Conservation (phyloP, 2,113 vertebrate species). For the Phalacrocorax carbo region DNA sequence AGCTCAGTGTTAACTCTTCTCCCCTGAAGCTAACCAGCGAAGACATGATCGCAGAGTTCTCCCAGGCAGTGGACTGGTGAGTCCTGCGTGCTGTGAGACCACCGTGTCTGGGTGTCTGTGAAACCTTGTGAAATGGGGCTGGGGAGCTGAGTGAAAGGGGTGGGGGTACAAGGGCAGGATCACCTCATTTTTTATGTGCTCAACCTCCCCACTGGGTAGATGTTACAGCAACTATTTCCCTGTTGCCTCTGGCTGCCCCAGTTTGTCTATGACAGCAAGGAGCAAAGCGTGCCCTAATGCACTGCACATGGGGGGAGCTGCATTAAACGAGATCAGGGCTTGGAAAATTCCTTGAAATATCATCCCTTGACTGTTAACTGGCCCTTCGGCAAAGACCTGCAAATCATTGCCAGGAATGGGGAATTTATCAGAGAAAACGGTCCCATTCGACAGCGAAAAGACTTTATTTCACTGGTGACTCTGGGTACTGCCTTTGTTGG, state of each 20-base stretch:
- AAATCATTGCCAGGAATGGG: neutral
- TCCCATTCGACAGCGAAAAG: fast-evolving
- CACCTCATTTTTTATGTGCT: fast-evolving
- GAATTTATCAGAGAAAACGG: fast-evolving
- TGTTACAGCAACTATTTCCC: neutral
- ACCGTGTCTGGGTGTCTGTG: fast-evolving
- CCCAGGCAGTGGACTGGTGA: conserved; percentile 45
- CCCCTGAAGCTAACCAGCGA: neutral
- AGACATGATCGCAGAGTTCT: conserved; percentile 10
- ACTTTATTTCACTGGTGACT: neutral
- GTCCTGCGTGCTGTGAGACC: neutral
- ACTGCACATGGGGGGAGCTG: fast-evolving
- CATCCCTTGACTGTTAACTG: fast-evolving
- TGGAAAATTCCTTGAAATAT: neutral
- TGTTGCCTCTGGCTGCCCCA: neutral
- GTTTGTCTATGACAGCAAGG: neutral
- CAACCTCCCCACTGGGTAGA: fast-evolving
- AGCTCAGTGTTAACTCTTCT: neutral
- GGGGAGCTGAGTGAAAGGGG: fast-evolving
- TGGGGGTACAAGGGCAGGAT: too few relatives aligned
- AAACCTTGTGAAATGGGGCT: fast-evolving
- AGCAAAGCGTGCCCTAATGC: fast-evolving
- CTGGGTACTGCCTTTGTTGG: neutral
- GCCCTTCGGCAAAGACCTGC: neutral
- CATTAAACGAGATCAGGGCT: too few relatives aligned